Percentiles rank a stretch among this genome's conserved stretches.
Evolutionary conservation across 2,888 invertebrate species (phyloP).

Genomic region (Brachynemurus nebulosus): DNA sequence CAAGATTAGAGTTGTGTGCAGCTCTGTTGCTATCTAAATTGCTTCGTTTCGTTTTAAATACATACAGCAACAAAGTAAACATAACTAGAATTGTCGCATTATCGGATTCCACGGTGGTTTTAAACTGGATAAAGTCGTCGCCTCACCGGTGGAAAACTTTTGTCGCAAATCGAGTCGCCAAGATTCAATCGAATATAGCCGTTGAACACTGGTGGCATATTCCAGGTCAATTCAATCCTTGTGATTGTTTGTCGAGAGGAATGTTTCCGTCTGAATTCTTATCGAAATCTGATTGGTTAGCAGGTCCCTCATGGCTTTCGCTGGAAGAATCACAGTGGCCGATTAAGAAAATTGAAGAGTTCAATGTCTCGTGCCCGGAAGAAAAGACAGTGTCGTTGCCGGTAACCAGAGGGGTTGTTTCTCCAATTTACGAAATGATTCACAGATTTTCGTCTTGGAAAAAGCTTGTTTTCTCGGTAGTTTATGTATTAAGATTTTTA

Average conservation of each 20-base stretch:
- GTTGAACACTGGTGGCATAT: slow-evolving; percentile 10
- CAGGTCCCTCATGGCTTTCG: not conserved
- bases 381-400: not conserved
- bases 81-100: slow-evolving; percentile 10
- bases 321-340: slow-evolving; percentile 1
- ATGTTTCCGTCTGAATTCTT: slow-evolving; percentile 8
- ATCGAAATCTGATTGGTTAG: not conserved
- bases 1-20: slow-evolving; percentile 15
- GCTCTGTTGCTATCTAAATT: slow-evolving; percentile 12
- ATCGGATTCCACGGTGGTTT: slow-evolving; percentile 12
- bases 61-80: not conserved
- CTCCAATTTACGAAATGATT: not conserved
- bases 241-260: slow-evolving; percentile 12
- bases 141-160: slow-evolving; percentile 15
- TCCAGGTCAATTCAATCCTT: slow-evolving; percentile 8
- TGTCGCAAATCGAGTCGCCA: slow-evolving; percentile 12
- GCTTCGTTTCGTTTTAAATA: not conserved
- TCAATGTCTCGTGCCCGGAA: not conserved
- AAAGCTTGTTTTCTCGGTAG: not conserved
- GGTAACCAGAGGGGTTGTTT: not conserved
- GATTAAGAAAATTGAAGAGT: not conserved
- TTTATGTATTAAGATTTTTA: not conserved
- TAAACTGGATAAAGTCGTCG: slow-evolving; percentile 13
- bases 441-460: not conserved
- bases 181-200: slow-evolving; percentile 10